Conservation (phyloP, 2,888 invertebrate species). For the Gastracanthus pulcherrimus region DNA sequence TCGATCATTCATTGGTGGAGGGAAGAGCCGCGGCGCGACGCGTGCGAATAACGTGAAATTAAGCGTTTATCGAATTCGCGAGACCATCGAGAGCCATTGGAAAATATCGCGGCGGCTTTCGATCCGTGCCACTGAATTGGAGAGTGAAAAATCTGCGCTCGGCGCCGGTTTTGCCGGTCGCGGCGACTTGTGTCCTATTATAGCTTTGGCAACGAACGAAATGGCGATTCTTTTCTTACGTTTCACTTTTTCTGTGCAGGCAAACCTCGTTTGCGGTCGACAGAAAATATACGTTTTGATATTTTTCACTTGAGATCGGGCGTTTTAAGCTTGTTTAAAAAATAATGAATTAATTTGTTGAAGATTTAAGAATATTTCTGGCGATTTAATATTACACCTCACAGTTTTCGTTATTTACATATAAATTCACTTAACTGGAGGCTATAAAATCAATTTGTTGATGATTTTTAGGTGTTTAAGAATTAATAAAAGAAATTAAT, state of each 20-base stretch:
- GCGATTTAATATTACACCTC: too few species aligned
- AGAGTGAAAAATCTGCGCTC: constrained; percentile 39
- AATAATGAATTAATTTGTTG: background rate
- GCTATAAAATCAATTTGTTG: too few species aligned
- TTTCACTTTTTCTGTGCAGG: constrained; percentile 50
- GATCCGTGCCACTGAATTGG: constrained; percentile 28
- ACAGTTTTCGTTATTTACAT: too few species aligned
- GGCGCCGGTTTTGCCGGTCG: constrained; percentile 8
- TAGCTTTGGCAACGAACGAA: constrained; percentile 34
- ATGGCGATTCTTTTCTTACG: constrained; percentile 41
- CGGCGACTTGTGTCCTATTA: constrained; percentile 37
- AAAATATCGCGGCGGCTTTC: constrained; percentile 20
- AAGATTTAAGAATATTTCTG: background rate
- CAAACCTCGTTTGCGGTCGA: constrained; percentile 1
- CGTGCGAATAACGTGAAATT: background rate
- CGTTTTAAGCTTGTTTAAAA: too few species aligned
- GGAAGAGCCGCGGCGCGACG: background rate
- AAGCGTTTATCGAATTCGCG: background rate
- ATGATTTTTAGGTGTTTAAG: too few species aligned
- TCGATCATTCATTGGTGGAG: too few species aligned
- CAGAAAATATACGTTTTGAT: background rate
- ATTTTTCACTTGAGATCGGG: background rate
- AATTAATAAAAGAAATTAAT: too few species aligned
- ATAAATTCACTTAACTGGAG: too few species aligned
- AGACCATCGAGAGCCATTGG: too few species aligned